Base-by-base conservation (phyloP, 2,888 invertebrate genomes). In the Drosophila pseudotakahashii region DNA sequence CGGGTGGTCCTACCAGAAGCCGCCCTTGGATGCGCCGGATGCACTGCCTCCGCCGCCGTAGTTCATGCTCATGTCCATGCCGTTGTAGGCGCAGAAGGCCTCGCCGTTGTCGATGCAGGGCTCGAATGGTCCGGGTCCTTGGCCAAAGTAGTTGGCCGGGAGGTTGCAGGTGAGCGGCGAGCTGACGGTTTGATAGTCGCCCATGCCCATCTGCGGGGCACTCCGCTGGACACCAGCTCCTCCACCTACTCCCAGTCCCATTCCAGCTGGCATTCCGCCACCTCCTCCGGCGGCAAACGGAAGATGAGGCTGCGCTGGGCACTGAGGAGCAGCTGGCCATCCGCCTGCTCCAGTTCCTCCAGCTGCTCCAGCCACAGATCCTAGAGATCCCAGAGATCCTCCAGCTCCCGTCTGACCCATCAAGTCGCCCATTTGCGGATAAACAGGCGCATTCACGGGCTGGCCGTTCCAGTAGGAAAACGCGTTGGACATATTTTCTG, bases 1-100 rank as follows among this genome's bases (percentile, higher is more conserved):
- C 2, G 0, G 26, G 0, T 1, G 26, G 2, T 26, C 5, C 26
- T 66, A 66, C 64, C 64, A 66, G 55, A 53, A 66, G 36, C 64
- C 68, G 7, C 55, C 69, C 45, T 66, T 45, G 45, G 45, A 45
- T 53, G 16, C 41, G 14, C 30, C 26, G 45, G 45, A 45, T 68
- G 23, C 41, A 16, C 30, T 36, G 36, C 53, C 48, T n/a, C 52
- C 63, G 30, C 52, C 63, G 30, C 51, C 62, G 9, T 72, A 60
- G 59, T 41, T 47, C 48, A 71, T 60, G 61, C 53, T 50, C 70
- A 70, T 72, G 16, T 70, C 70, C 70, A 70, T 70, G 34, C 70
- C 70, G 30, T 70, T 70, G 50, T 70, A 70, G 54, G 70, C 70
- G 36, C 70, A 70, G 50, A 72, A 70, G 30, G 70, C 70, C 9